Evolutionary conservation across 2,113 vertebrate genomes (phyloP), one percentile per base, ranked within the genome.

Genomic region (Gnathonemus longibarbis): DNA sequence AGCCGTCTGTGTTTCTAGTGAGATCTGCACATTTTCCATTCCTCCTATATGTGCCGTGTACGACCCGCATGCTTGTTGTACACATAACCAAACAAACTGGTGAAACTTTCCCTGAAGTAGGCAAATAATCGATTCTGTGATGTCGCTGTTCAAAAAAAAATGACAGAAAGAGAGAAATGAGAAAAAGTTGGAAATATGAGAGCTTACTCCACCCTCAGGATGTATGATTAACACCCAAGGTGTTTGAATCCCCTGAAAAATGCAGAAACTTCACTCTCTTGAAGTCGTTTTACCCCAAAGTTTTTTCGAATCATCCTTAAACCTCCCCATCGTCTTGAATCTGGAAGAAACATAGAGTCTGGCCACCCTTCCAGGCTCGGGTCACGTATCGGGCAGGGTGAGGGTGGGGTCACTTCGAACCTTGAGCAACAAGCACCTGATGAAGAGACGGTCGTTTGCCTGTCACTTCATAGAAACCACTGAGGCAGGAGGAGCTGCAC

Each of bases 331-430:
- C 91, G 24, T 84, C 85, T 90, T 91, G 66, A 91, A 66, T 89
- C 49, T 87, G 85, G 7, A 24, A 2, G 45, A 48, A 42, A 7
- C 19, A 10, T 13, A 4, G 83, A 19, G 13, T 88, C 39, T 70
- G 80, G 11, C 70, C 91, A 91, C 90, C 91, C 91, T 91, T 91
- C 85, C 91, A 91, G 84, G 83, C 89, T 90, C 88, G 83, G 89
- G 92, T 90, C n/a, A 3, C 4, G 17, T 10, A 21, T 7, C 5
- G 21, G 80, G 39, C 31, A 83, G 19, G 24, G 84, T 19, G 52
- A 45, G 19, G 10, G 3, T 13, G 48, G 31, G 70, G 92, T 93
- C 93, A 93, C 94, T 93, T 93, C 93, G 92, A 94, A 92, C 93
- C 52, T 58, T 58, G 50, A 88, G 15, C 31, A 91, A 89, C 89